Evolutionary conservation across 2,888 invertebrate species (phyloP).

Genomic region (Steinernema scapterisci): DNA sequence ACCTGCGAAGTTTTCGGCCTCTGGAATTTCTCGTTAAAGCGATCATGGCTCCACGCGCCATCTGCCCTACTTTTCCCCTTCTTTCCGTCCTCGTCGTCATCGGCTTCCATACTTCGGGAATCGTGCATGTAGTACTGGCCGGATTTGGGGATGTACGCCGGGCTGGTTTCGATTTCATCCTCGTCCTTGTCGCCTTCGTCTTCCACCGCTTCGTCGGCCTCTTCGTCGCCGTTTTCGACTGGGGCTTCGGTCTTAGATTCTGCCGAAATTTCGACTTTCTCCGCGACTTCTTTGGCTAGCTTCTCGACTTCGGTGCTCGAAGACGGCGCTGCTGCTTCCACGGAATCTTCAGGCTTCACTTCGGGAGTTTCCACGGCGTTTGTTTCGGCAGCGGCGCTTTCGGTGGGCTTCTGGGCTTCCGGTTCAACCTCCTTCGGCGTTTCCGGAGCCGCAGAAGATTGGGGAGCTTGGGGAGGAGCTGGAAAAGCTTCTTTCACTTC

Average conservation of each 20-base stretch:
- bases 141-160: slow-evolving; percentile 46
- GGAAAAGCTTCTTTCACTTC: not conserved
- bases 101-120: slow-evolving; percentile 34
- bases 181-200: slow-evolving; percentile 37
- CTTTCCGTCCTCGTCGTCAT: slow-evolving; percentile 23
- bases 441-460: not conserved
- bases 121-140: slow-evolving; percentile 52
- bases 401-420: not conserved
- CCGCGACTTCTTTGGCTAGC: not conserved
- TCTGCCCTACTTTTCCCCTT: slow-evolving; percentile 40
- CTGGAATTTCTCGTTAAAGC: slow-evolving; percentile 80
- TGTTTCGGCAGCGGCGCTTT: not conserved
- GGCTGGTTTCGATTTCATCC: slow-evolving; percentile 43
- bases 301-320: not conserved
- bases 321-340: not conserved
- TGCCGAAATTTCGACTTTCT: not conserved
- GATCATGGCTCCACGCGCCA: slow-evolving; percentile 80
- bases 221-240: not conserved
- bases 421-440: not conserved
- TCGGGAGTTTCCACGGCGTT: slow-evolving; percentile 2
- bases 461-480: not conserved
- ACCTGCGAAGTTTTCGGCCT: slow-evolving; percentile 77
- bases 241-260: not conserved
- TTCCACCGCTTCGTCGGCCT: not conserved
- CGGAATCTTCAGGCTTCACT: not conserved